phyloP scores from a whole-genome alignment of 2,888 invertebrate genomes.

The Kryphioiulus occultus region DNA sequence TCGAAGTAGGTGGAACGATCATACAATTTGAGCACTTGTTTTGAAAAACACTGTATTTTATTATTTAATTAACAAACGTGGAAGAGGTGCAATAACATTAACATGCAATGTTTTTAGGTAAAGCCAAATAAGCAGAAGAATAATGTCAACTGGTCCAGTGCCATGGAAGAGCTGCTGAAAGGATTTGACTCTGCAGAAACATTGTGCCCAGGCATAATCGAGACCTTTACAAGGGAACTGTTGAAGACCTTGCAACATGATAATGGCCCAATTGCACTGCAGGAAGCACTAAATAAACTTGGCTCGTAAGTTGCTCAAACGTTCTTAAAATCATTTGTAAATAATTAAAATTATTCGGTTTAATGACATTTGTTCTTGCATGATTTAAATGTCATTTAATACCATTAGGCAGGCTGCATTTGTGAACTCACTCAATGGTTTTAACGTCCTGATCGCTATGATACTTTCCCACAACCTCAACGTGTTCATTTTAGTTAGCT shows the following conservation, averaged over 20 bases:
- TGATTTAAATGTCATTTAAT: no score
- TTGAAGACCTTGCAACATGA: not conserved
- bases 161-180: not conserved
- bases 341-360: not conserved
- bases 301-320: not conserved
- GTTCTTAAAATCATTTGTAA: not conserved
- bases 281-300: not conserved
- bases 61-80: no score
- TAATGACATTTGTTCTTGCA: not conserved
- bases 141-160: not conserved
- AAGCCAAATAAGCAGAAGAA: not conserved
- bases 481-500: no score
- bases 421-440: no score
- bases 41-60: not conserved
- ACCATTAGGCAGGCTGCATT: no score
- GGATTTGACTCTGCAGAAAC: slow-evolving; percentile 29
- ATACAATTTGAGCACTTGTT: no score
- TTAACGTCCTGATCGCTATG: no score
- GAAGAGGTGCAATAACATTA: not conserved
- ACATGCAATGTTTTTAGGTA: not conserved
- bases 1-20: not conserved
- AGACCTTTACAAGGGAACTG: not conserved
- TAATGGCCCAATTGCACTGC: not conserved
- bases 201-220: slow-evolving; percentile 1
- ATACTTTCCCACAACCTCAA: no score